A percentile compares a stretch with the other conserved stretches of the same genome.
Conservation (phyloP, 2,888 invertebrate species). For the Trichacis sp. region DNA sequence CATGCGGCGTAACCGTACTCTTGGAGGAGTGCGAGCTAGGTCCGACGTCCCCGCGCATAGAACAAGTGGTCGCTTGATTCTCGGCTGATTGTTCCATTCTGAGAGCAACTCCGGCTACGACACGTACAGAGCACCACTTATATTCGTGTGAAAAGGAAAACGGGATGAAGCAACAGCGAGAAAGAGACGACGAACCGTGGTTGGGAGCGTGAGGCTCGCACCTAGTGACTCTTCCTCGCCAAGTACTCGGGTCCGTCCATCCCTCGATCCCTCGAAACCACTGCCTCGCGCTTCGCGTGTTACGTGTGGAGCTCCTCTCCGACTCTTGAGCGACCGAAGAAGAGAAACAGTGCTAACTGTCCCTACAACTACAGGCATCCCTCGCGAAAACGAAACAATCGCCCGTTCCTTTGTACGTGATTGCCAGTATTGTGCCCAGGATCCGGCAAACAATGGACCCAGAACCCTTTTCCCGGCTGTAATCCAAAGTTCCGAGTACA, state of each 20-base stretch:
- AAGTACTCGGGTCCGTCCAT: conserved; percentile 33
- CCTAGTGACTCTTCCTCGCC: conserved; percentile 35
- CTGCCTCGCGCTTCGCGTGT: conserved; percentile 27
- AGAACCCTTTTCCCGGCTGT: conserved; percentile 26
- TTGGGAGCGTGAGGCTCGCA: conserved; percentile 27
- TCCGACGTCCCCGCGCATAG: conserved; percentile 54
- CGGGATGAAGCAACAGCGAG: background rate
- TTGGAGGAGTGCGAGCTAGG: conserved; percentile 55
- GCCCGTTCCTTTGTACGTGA: conserved; percentile 65
- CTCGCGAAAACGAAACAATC: conserved; percentile 60
- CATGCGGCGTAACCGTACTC: conserved; percentile 45
- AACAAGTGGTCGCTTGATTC: conserved; percentile 69
- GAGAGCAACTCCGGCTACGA: conserved; percentile 54
- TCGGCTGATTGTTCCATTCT: conserved; percentile 68
- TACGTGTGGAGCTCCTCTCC: conserved; percentile 23
- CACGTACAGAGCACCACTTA: conserved; percentile 26
- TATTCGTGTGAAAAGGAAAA: conserved; percentile 36
- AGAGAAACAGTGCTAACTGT: conserved; percentile 3
- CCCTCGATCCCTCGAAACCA: conserved; percentile 18
- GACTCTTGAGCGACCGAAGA: conserved; percentile 29
- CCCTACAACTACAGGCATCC: conserved; percentile 26
- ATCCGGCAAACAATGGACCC: conserved; percentile 14
- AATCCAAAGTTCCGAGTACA: conserved; percentile 25
- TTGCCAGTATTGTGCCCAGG: conserved; percentile 61
- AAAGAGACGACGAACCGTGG: conserved; percentile 12